Evolutionary conservation across 2,888 invertebrate species (phyloP), one percentile per base, ranked within the genome.

Genomic region (Agrochola macilenta): DNA sequence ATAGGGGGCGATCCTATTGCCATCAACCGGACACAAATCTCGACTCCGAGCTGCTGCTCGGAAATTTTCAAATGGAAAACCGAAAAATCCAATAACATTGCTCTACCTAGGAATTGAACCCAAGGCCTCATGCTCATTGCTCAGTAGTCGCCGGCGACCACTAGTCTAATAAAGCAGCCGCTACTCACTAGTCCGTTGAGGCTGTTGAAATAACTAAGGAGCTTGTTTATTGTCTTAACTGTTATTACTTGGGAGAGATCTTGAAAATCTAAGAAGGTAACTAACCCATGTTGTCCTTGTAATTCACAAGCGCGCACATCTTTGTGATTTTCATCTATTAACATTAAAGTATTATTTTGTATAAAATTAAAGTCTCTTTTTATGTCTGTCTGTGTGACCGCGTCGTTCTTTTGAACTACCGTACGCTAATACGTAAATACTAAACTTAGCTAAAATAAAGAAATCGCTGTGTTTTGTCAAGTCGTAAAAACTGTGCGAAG

Each of bases 261-360:
- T 20, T 26, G 20, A 23, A 11, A 5, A 52, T 71, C 14, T 30
- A 54, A 20, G n/a, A 71, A 73, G 35, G 57, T 73, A 46, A 71
- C 20, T 39, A 60, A 35, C 14, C 17, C n/a, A 46, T 63, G 52
- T 14, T 20, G 49, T 35, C 63, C 12, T 17, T n/a, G 17, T 8
- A 61, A 30, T 61, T 61, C 1, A 64, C n/a, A 0, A n/a, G 14
- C n/a, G 14, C 39, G 9, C 64, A 8, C 39, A n/a, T 64, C n/a
- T 3, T 20, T 8, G 35, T 5, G n/a, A 39, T n/a, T 39, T 63
- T 39, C 63, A 4, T 17, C 4, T 60, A 30, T 30, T 9, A 52
- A 20, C 20, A 49, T 52, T 52, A 52, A 52, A 23, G 52, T 49
- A 17, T 35, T 49, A 30, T 30, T 30, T 14, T 46, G 5, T 17